Evolutionary conservation across 2,888 invertebrate genomes (phyloP), one percentile per base, ranked within the genome.

Genomic region (Agrochola lota): DNA sequence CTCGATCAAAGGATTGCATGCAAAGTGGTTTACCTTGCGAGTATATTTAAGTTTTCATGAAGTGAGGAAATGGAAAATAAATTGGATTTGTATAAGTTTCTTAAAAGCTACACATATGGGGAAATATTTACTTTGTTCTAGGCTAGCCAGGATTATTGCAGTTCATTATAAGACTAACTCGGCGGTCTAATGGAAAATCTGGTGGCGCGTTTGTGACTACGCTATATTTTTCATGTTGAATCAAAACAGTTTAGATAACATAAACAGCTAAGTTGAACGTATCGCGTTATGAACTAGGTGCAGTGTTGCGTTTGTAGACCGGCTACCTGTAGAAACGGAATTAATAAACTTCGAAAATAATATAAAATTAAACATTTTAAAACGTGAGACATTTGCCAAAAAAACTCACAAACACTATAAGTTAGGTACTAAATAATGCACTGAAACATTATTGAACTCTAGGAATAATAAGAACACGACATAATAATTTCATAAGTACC

Each of bases 51-150:
- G 95, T 96, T 96, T 96, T 95, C 96, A 96, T 95, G 95, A 95
- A 95, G 95, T 96, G 95, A 92, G 96, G 95, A 95, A 96, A 96
- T 96, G 96, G 96, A 94, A 96, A 95, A 96, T 96, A 96, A 96
- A 96, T 96, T 96, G 94, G 93, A 95, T 96, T 95, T 95, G 94
- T 94, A 94, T 94, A 94, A 95, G 93, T 96, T 95, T 96, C 96
- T 95, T 95, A 95, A 93, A 90, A 95, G 93, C 92, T 88, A 92
- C 92, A 89, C 80, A 88, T 83, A 81, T 89, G 91, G 89, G 92
- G 90, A 92, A 92, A 93, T 95, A 92, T 96, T 95, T 95, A 95
- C 94, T 95, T 95, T 94, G 94, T 95, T 91, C 90, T 88, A 86
- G 89, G 86, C 90, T 88, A 86, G 90, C 87, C 82, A 82, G 91